Conservation (phyloP, 2,888 invertebrate species). For the Lepidonotus clava region DNA sequence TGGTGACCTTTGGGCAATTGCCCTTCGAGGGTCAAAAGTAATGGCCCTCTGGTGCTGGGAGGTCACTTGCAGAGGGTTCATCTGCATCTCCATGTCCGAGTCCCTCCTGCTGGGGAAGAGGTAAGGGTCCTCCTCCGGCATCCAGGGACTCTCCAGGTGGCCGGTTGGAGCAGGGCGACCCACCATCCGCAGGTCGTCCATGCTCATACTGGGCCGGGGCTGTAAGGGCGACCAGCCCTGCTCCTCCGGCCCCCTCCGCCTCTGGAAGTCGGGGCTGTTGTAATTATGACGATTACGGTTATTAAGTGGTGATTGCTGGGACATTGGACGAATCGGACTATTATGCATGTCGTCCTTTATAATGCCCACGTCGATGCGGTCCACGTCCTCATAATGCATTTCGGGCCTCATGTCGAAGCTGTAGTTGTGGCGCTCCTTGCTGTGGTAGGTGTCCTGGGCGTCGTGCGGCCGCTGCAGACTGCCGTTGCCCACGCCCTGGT, state of each 20-base stretch:
- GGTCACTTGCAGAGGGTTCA: neutral
- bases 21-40: conserved; percentile 25
- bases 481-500: neutral
- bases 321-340: too few species aligned
- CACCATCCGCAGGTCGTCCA: conserved; percentile 8
- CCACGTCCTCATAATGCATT: neutral
- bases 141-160: neutral
- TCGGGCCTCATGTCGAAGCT: neutral
- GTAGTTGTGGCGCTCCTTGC: neutral
- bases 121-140: conserved; percentile 43
- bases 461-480: neutral
- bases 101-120: neutral
- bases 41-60: neutral
- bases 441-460: neutral
- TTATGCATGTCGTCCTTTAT: too few species aligned
- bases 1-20: neutral
- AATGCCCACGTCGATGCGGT: neutral
- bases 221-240: too few species aligned
- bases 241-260: too few species aligned
- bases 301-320: too few species aligned
- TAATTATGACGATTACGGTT: too few species aligned
- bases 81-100: neutral
- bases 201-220: conserved; percentile 25
- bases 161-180: neutral
- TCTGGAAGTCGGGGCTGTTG: too few species aligned